phyloP scores from a whole-genome alignment of 2,113 vertebrate genomes.

The Rallus limicola region DNA sequence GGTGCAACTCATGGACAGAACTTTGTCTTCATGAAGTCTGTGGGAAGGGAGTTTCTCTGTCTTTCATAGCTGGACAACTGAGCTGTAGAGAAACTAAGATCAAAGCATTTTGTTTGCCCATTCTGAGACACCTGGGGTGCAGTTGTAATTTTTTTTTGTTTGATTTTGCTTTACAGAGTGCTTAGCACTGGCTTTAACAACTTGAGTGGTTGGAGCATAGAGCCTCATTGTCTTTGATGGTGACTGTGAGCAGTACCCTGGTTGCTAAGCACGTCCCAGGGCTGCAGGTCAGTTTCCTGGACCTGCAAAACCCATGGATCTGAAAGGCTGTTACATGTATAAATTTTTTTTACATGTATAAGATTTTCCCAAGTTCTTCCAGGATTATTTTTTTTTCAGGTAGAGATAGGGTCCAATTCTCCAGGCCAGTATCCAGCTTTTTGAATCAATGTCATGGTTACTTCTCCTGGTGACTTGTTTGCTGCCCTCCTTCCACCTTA shows the following conservation, averaged over 20 bases:
- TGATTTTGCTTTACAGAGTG: not conserved
- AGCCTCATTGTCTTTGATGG: accelerated
- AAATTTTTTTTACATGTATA: accelerated
- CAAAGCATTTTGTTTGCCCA: not conserved
- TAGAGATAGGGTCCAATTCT: not conserved
- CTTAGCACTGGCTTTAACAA: not conserved
- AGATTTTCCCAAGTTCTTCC: not conserved
- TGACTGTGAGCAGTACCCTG: not conserved
- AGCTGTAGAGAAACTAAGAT: not conserved
- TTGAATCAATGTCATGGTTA: not conserved
- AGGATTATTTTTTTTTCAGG: not conserved
- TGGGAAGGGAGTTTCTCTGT: not conserved
- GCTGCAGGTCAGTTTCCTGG: not conserved
- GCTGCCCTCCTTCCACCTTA: not conserved
- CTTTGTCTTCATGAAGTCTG: not conserved
- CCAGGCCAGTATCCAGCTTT: not conserved
- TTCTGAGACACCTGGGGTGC: not conserved
- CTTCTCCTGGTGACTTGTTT: not conserved
- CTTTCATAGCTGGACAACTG: not conserved
- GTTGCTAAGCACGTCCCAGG: not conserved
- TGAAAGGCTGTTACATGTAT: not conserved
- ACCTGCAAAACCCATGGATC: accelerated
- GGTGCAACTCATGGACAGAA: not conserved
- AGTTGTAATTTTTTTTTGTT: not conserved
- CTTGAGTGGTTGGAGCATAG: accelerated